Percentiles rank a stretch among this genome's conserved stretches.
phyloP scores from a whole-genome alignment of 1,140 invertebrate species.

The Triops longicaudatus region DNA sequence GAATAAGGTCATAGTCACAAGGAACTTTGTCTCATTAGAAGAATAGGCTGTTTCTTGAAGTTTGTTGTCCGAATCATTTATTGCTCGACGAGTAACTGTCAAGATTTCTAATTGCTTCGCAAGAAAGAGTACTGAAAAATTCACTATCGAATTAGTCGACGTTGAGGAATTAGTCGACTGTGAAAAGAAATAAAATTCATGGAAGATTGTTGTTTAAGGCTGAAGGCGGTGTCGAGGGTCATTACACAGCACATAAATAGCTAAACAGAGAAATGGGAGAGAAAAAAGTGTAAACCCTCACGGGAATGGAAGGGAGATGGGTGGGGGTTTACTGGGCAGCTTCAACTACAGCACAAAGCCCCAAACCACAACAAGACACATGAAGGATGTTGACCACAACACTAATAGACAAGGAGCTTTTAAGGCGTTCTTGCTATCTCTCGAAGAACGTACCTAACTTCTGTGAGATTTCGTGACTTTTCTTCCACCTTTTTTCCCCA shows the following conservation, averaged over 20 bases:
- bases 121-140: background rate
- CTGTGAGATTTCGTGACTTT: background rate
- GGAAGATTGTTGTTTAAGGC: slow-evolving; percentile 1
- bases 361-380: background rate
- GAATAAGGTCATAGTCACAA: background rate
- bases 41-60: background rate
- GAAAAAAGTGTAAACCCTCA: background rate
- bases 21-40: background rate
- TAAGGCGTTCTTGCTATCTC: background rate
- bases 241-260: slow-evolving; percentile 12
- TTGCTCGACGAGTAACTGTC: background rate
- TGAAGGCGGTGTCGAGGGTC: background rate
- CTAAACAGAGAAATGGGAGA: background rate
- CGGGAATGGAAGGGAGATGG: background rate
- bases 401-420: background rate
- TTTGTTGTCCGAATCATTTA: background rate
- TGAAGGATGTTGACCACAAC: background rate
- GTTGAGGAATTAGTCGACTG: background rate
- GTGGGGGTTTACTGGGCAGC: background rate
- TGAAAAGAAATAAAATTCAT: background rate
- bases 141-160: background rate
- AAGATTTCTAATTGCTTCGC: background rate
- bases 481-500: background rate
- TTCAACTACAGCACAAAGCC: slow-evolving; percentile 8
- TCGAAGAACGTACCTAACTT: background rate